These are phyloP conservation scores for Linnaemya tessellans DNA, from an alignment of 2,888 invertebrate species.

Conservation along the genomic window DNA sequence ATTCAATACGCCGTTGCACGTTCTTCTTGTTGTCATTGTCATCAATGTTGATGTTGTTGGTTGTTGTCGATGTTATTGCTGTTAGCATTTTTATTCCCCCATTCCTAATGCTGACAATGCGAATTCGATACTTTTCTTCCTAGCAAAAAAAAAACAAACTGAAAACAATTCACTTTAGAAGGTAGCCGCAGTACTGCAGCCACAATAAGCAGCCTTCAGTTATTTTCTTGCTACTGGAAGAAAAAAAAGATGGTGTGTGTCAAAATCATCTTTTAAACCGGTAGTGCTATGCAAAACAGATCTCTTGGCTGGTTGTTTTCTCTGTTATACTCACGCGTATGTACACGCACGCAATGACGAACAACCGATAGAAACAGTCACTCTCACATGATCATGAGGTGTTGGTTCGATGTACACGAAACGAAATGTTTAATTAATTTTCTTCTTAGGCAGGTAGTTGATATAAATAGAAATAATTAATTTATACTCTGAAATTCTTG, in stretches of 20 bases:
- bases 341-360: too few species aligned
- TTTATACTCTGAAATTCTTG: too few species aligned
- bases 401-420: too few species aligned
- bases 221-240: not conserved
- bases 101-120: conserved; percentile 78
- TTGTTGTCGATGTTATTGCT: conserved; percentile 44
- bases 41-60: conserved; percentile 39
- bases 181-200: not conserved
- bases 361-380: too few species aligned
- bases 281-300: too few species aligned
- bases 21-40: conserved; percentile 64
- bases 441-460: too few species aligned
- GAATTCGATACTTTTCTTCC: conserved; percentile 77
- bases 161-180: not conserved
- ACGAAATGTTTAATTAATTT: too few species aligned
- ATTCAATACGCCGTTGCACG: conserved; percentile 58
- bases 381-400: too few species aligned
- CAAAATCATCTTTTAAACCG: not conserved
- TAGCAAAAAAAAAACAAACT: too few species aligned
- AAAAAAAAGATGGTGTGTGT: not conserved
- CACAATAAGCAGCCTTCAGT: not conserved
- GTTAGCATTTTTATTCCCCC: conserved; percentile 47
- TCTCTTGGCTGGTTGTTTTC: too few species aligned
- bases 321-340: too few species aligned
- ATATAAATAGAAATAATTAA: too few species aligned